Evolutionary conservation across 2,113 vertebrate genomes (phyloP), one percentile per base, ranked within the genome.

Genomic region (Saguinus midas): DNA sequence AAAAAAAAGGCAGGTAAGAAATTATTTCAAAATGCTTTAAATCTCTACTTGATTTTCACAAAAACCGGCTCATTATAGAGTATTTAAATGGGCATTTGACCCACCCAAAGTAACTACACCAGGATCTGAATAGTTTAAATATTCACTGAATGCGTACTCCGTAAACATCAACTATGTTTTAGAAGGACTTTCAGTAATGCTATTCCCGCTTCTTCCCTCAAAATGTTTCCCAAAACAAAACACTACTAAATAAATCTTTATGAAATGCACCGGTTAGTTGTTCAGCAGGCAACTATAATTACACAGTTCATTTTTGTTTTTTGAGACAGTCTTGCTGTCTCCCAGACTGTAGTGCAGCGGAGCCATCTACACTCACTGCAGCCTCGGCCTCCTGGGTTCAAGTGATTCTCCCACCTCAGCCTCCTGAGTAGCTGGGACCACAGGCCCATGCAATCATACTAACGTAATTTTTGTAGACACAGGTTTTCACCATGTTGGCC

Each of bases 21-120:
- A 78, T 97, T 86, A 97, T 52, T 91, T 94, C 35, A 90, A 43
- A 94, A 84, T 25, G 20, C 29, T 78, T 90, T 81, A 86, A 92
- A 76, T 70, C 66, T 35, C 29, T 66, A 70, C 14, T 48, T 55
- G 18, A 68, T 79, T 57, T 37, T 91, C 45, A 93, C 29, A 85
- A 68, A 91, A 52, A 61, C 11, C 21, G 50, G 9, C 5, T 86
- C 29, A 64, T 35, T 50, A 55, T 0, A 35, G 2, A 96, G 76
- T n/a, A 3, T 16, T 70, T 61, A 48, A 55, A 6, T 58, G 20
- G 55, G 76, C 50, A 88, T 21, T 10, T 45, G 16, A 85, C 66
- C 48, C 32, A 81, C 16, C 64, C 21, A 57, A 82, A 82, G 16
- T 64, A 82, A 82, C 25, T 50, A 84, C n/a, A 75, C 32, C 12